Evolutionary conservation across 1,140 invertebrate genomes (phyloP).

Genomic region (Cardiocondyla obscurior): DNA sequence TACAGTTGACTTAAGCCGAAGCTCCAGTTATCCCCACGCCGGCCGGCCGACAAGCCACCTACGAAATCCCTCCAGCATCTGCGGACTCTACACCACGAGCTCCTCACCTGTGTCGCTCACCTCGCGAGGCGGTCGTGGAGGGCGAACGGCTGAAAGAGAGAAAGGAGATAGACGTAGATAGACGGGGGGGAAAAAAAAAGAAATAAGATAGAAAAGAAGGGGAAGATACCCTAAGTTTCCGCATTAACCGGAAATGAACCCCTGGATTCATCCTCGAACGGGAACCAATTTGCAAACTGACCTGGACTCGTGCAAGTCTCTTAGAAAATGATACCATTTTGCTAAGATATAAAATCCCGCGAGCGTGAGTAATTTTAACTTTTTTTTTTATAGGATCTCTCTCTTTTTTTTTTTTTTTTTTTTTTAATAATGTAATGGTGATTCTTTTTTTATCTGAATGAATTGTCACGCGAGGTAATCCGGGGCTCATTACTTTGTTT

Average conservation of each 20-base stretch:
- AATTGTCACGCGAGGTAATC: neutral
- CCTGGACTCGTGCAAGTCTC: neutral
- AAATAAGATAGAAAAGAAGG: too few relatives aligned
- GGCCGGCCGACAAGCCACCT: conserved; percentile 46
- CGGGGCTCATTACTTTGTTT: neutral
- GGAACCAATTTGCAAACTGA: neutral
- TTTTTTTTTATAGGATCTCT: too few relatives aligned
- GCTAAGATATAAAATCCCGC: neutral
- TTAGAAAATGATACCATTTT: neutral
- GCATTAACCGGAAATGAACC: neutral
- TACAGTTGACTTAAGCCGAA: conserved; percentile 81
- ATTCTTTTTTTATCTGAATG: neutral
- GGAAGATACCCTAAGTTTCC: neutral
- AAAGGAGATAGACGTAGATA: too few relatives aligned
- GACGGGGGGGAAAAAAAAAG: too few relatives aligned
- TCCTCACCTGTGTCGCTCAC: conserved; percentile 9
- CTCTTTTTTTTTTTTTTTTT: too few relatives aligned
- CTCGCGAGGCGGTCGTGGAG: neutral
- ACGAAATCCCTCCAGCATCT: conserved; percentile 60
- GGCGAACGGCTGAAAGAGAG: conserved; percentile 1
- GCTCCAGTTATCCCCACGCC: conserved; percentile 81
- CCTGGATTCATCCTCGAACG: neutral
- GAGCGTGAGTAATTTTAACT: neutral
- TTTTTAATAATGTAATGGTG: neutral
- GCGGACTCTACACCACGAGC: neutral